Percentiles rank a stretch among this genome's conserved stretches.
These are phyloP conservation scores for Sarcophaga rosellei DNA, from an alignment of 2,888 invertebrate species.

Conservation along the genomic window DNA sequence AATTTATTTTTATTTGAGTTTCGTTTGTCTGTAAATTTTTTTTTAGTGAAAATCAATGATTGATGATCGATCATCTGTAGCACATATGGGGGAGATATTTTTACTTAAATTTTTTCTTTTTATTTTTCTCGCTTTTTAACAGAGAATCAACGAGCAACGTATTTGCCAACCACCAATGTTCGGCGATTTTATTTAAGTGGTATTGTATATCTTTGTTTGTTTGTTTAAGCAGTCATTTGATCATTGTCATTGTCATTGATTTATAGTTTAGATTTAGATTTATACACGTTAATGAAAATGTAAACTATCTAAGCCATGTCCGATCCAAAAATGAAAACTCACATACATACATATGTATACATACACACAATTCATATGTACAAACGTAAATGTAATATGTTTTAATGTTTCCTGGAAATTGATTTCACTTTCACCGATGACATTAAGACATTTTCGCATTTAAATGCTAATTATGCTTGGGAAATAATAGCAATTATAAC, in stretches of 20 bases:
- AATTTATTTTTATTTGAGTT: conserved; percentile 14
- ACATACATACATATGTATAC: conserved; percentile 4
- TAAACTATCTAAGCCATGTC: conserved; percentile 31
- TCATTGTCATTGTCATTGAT: conserved; percentile 62
- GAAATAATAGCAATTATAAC: neutral
- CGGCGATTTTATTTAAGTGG: conserved; percentile 12
- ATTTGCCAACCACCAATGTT: conserved; percentile 7
- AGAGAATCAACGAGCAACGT: neutral
- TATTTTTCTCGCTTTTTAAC: neutral
- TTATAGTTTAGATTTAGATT: conserved; percentile 65
- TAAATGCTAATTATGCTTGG: conserved; percentile 25
- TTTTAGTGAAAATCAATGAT: conserved; percentile 66
- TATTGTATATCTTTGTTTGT: conserved; percentile 5
- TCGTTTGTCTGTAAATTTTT: conserved; percentile 7
- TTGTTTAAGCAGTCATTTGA: conserved; percentile 51
- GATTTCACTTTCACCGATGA: conserved; percentile 65
- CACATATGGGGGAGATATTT: conserved; percentile 67
- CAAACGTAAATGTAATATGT: conserved; percentile 43
- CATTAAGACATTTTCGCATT: conserved; percentile 45
- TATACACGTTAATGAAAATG: conserved; percentile 21
- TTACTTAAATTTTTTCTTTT: neutral
- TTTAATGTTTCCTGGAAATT: conserved; percentile 66
- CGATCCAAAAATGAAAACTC: conserved; percentile 44
- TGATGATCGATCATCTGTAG: conserved; percentile 65
- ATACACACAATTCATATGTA: neutral